A percentile compares a stretch with the other conserved stretches of the same genome.
Conservation (phyloP, 2,113 vertebrate genomes). For the Corynorhinus townsendii region DNA sequence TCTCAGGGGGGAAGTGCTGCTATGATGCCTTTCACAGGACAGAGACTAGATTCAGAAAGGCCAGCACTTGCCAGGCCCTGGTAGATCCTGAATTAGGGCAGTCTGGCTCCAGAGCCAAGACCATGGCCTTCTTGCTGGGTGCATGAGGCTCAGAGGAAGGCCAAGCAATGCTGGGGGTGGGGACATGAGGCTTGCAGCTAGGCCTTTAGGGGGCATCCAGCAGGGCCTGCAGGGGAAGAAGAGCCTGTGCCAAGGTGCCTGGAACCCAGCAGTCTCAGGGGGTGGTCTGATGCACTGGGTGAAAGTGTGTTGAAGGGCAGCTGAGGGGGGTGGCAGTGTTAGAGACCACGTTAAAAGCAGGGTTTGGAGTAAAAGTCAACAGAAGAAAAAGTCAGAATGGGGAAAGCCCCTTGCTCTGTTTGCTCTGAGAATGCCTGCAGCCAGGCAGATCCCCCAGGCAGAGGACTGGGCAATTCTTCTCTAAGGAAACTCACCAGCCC, state of each 20-base stretch:
- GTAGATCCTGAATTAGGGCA: neutral
- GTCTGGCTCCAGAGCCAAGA: neutral
- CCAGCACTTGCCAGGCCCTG: neutral
- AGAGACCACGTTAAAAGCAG: neutral
- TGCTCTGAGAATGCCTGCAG: neutral
- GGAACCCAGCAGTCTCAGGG: neutral
- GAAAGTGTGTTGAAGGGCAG: neutral
- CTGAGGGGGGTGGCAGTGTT: neutral
- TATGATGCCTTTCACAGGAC: neutral
- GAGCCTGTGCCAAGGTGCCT: neutral
- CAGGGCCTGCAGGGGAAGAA: neutral
- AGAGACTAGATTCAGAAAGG: neutral
- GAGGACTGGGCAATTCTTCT: neutral
- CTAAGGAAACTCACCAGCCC: neutral
- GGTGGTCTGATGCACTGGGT: neutral
- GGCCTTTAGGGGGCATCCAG: neutral
- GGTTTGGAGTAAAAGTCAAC: neutral
- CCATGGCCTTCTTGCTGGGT: neutral
- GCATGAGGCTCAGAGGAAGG: neutral
- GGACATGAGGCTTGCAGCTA: neutral
- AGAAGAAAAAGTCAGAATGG: neutral
- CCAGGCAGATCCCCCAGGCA: neutral
- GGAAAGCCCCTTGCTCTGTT: neutral
- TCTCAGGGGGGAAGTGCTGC: neutral
- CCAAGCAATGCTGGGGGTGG: neutral